Conservation (phyloP, 2,888 invertebrate species). For the Eupithecia exiguata region DNA sequence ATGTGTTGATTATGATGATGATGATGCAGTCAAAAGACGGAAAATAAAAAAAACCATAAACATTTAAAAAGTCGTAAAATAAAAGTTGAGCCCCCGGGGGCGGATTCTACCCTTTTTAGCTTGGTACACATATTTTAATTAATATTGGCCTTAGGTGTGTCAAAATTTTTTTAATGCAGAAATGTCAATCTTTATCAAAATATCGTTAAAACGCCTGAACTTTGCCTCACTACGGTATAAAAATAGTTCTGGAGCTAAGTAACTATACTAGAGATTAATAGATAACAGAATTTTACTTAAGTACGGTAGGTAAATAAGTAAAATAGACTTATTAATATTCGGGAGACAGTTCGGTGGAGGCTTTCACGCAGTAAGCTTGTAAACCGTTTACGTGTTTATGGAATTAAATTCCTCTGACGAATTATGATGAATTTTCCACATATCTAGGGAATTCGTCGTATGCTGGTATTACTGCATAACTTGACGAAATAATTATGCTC, state of each 20-base stretch:
- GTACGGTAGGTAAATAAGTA: too few relatives aligned
- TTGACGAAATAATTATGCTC: background rate
- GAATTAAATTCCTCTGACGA: constrained; percentile 14
- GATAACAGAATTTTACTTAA: background rate
- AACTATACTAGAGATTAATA: background rate
- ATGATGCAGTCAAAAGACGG: background rate
- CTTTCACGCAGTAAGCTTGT: constrained; percentile 6
- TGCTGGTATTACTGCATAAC: background rate
- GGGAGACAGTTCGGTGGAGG: background rate
- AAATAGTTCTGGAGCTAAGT: background rate
- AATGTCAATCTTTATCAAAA: background rate
- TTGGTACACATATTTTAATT: background rate
- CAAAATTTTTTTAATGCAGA: background rate
- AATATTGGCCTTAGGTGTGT: background rate
- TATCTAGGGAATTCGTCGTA: background rate
- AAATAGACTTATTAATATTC: constrained; percentile 11
- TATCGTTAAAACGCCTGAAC: background rate
- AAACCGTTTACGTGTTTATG: constrained; percentile 15
- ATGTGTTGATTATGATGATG: too few relatives aligned
- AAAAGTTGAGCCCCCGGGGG: background rate
- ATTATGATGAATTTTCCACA: constrained; percentile 11
- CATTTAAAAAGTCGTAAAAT: background rate
- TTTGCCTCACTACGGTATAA: background rate
- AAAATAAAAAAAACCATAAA: background rate
- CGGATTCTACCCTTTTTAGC: background rate